phyloP scores from a whole-genome alignment of 2,113 vertebrate genomes.

The Piaya cayana region DNA sequence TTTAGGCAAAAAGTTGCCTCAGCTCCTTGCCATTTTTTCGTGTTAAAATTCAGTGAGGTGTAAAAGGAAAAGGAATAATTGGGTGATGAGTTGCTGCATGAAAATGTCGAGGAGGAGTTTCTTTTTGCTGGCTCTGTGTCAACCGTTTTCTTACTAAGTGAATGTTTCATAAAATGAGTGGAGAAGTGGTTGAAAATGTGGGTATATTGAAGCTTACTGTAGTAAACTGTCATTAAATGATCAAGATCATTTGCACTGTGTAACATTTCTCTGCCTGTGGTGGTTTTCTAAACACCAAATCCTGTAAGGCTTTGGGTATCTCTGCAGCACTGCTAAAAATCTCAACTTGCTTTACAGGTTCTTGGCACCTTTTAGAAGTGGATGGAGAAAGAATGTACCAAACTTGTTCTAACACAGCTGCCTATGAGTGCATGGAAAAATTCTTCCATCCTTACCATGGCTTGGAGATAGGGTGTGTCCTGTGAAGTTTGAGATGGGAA shows the following conservation, averaged over 20 bases:
- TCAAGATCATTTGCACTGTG: not conserved
- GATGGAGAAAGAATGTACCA: not conserved
- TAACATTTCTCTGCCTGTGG: not conserved
- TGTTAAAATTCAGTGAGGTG: not conserved
- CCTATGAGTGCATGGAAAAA: slow-evolving; percentile 4
- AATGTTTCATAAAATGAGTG: not conserved
- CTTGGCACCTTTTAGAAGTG: slow-evolving; percentile 6
- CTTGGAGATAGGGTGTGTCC: slow-evolving; percentile 25
- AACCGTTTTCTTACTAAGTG: not conserved
- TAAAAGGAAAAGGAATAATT: not conserved
- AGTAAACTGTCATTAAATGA: slow-evolving; percentile 8
- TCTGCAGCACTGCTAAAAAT: not conserved
- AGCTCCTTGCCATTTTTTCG: not conserved
- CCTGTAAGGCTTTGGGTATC: not conserved
- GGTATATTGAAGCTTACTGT: not conserved
- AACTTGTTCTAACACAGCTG: slow-evolving; percentile 35
- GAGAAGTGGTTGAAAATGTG: not conserved
- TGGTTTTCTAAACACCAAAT: not conserved
- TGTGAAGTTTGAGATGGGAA: not conserved
- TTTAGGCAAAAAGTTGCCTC: not conserved
- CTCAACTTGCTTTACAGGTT: slow-evolving; percentile 6
- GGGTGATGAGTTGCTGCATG: not conserved
- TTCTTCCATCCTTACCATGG: not conserved
- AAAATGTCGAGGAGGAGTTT: not conserved
- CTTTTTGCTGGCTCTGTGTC: not conserved